phyloP scores from a whole-genome alignment of 2,888 invertebrate species.

The Acronicta psi region DNA sequence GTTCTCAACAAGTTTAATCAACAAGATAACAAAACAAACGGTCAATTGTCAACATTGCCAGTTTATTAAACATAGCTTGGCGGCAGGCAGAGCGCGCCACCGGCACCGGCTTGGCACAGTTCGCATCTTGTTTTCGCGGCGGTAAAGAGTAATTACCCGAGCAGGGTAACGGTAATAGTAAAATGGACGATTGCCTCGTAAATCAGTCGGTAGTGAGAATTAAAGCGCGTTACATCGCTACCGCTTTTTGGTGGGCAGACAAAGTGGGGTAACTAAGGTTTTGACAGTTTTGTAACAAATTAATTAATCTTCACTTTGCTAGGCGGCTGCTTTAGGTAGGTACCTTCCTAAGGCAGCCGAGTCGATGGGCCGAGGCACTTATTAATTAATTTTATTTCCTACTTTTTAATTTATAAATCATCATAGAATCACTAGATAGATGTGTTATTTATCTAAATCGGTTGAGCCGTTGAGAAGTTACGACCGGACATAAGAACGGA shows the following conservation, averaged over 20 bases:
- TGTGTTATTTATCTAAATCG: too few species aligned
- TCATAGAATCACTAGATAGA: too few species aligned
- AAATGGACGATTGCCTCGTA: slow-evolving; percentile 47
- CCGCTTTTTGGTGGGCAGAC: not conserved
- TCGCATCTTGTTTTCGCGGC: slow-evolving; percentile 27
- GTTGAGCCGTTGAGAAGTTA: too few species aligned
- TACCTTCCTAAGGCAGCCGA: too few species aligned
- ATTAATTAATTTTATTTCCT: too few species aligned
- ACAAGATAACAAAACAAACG: slow-evolving; percentile 2
- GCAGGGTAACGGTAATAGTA: slow-evolving; percentile 19
- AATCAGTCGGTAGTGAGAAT: slow-evolving; percentile 42
- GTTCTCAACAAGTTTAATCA: too few species aligned
- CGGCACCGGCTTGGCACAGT: slow-evolving; percentile 3
- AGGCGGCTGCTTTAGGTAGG: too few species aligned
- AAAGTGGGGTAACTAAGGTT: not conserved
- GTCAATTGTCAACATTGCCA: slow-evolving; percentile 16
- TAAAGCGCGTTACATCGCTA: slow-evolving; percentile 13
- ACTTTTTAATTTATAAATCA: too few species aligned
- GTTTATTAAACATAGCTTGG: slow-evolving; percentile 31
- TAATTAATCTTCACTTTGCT: too few species aligned
- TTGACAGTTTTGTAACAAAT: not conserved
- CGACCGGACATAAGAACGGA: too few species aligned
- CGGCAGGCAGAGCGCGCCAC: slow-evolving; percentile 11
- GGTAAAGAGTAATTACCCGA: slow-evolving; percentile 44
- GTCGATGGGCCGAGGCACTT: too few species aligned